Conservation (phyloP, 2,113 vertebrate species). For the Morone chrysops region DNA sequence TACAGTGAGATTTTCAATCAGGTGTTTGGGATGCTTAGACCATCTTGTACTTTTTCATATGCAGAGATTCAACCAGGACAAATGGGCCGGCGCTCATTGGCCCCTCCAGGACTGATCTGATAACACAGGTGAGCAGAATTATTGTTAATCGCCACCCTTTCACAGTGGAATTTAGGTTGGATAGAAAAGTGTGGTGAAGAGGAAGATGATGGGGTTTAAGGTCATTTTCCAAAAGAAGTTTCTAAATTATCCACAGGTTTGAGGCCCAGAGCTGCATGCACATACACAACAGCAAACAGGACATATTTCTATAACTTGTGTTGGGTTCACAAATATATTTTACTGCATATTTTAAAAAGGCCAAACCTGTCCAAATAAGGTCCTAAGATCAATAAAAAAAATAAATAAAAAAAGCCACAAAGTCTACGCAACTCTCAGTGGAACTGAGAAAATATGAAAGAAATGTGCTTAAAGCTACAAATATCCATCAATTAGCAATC, state of each 20-base stretch:
- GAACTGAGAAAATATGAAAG: neutral
- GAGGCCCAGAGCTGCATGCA: neutral
- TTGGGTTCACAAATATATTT: neutral
- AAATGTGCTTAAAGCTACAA: neutral
- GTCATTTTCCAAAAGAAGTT: neutral
- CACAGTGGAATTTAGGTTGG: neutral
- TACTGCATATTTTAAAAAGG: neutral
- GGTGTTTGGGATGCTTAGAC: neutral
- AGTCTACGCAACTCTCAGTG: neutral
- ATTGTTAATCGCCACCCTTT: neutral
- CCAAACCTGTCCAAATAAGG: neutral
- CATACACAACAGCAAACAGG: neutral
- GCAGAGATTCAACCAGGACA: neutral
- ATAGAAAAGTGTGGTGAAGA: neutral
- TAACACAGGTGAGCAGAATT: neutral
- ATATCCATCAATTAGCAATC: conserved; percentile 1
- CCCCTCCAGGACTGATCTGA: neutral
- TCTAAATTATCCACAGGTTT: neutral
- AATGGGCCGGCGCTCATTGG: neutral
- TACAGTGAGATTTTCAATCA: neutral
- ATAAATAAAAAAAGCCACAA: neutral
- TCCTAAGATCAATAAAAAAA: neutral
- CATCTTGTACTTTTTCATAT: neutral
- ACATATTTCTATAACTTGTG: neutral
- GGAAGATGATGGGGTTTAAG: neutral